phyloP scores from a whole-genome alignment of 2,113 vertebrate genomes.

The Cariama cristata region DNA sequence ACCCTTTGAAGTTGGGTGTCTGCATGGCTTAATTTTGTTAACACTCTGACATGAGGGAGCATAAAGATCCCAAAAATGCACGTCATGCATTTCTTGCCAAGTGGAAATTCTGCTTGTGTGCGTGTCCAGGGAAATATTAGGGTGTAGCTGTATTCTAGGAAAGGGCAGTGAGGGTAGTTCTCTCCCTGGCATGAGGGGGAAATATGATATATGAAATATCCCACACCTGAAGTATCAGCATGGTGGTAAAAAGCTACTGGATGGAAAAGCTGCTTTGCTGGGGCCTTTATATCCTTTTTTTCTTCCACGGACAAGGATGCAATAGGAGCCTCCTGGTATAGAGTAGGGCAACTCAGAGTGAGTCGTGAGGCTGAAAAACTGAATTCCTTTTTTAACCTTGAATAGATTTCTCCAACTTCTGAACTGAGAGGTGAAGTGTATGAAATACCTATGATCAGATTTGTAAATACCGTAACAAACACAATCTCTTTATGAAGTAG shows the following conservation, averaged over 20 bases:
- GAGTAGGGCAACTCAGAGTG: not conserved
- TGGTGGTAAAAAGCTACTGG: too few species aligned
- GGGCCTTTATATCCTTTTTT: not conserved
- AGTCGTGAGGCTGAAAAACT: not conserved
- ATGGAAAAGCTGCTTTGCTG: slow-evolving; percentile 1
- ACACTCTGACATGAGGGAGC: not conserved
- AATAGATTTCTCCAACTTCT: not conserved
- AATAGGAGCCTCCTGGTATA: not conserved
- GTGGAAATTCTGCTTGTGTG: slow-evolving; percentile 2
- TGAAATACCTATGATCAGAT: not conserved
- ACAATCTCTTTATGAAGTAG: not conserved
- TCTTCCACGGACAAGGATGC: not conserved
- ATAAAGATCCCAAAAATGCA: not conserved
- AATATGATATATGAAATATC: not conserved
- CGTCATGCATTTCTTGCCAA: rapidly evolving
- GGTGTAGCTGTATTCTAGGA: slow-evolving; percentile 35
- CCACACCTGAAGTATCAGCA: not conserved
- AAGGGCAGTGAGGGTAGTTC: not conserved
- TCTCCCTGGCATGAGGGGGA: not conserved
- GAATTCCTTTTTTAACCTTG: not conserved
- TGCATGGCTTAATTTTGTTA: slow-evolving; percentile 5
- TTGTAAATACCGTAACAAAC: not conserved
- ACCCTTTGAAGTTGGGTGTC: slow-evolving; percentile 42
- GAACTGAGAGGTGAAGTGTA: not conserved
- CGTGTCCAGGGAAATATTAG: not conserved